These are phyloP conservation scores for Philaenus spumarius DNA, from an alignment of 1,140 invertebrate species.

Conservation along the genomic window DNA sequence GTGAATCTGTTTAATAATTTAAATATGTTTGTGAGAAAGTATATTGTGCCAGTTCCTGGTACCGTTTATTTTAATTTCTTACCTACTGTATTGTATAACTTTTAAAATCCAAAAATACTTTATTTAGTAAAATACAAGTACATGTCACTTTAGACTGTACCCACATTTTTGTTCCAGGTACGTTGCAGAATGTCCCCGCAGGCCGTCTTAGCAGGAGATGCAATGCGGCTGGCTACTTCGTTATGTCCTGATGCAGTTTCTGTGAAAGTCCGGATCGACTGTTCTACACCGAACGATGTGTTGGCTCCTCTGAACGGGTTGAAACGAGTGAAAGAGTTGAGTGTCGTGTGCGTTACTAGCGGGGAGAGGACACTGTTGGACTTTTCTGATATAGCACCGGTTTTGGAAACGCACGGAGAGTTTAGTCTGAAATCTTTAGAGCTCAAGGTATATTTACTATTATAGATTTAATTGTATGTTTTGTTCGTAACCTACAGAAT, in stretches of 20 bases:
- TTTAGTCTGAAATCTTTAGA: conserved; percentile 26
- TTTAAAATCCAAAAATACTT: too few species aligned
- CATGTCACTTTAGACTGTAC: too few species aligned
- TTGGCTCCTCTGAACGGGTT: conserved; percentile 25
- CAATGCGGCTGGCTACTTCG: conserved; percentile 25
- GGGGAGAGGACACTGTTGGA: conserved; percentile 31
- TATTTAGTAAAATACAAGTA: too few species aligned
- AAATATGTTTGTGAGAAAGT: too few species aligned
- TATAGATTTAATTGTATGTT: too few species aligned
- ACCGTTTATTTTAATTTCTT: too few species aligned
- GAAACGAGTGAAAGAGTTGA: conserved; percentile 27
- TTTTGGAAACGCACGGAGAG: conserved; percentile 29
- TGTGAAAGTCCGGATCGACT: conserved; percentile 27
- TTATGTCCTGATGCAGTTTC: conserved; percentile 29
- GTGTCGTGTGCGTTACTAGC: conserved; percentile 33
- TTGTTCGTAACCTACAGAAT: too few species aligned
- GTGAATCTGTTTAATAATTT: too few species aligned
- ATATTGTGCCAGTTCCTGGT: too few species aligned
- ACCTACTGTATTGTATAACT: too few species aligned
- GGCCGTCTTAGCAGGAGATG: conserved; percentile 29
- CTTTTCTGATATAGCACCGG: conserved; percentile 30
- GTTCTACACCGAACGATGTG: conserved; percentile 31
- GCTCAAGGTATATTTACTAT: conserved; percentile 28
- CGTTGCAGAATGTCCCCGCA: conserved; percentile 27
- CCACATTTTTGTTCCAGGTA: too few species aligned